A percentile compares a stretch with the other conserved stretches of the same genome.
Conservation (phyloP, 2,888 invertebrate species). For the Rhamphomyia laevipes region DNA sequence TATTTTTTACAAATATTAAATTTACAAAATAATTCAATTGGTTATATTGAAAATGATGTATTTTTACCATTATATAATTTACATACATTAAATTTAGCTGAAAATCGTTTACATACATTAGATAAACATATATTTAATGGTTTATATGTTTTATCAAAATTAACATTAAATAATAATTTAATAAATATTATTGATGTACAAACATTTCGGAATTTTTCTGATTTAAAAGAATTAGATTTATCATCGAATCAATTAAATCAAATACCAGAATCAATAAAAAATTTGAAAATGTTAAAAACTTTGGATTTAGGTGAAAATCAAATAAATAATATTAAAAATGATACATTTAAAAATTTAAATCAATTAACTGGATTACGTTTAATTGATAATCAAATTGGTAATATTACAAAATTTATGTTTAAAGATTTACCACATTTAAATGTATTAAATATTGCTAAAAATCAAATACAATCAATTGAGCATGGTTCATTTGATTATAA, state of each 20-base stretch:
- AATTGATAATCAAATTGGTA: constrained; percentile 82
- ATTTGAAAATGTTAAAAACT: constrained; percentile 71
- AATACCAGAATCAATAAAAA: constrained; percentile 73
- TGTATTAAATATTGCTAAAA: constrained; percentile 79
- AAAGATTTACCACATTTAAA: constrained; percentile 74
- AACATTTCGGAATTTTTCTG: constrained; percentile 78
- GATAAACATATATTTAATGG: constrained; percentile 74
- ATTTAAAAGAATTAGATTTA: constrained; percentile 76
- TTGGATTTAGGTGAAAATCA: constrained; percentile 88
- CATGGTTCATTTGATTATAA: constrained; percentile 74
- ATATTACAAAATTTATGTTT: constrained; percentile 73
- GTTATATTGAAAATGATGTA: constrained; percentile 78
- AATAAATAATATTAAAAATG: constrained; percentile 70
- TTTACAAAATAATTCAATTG: constrained; percentile 75
- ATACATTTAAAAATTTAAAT: constrained; percentile 72
- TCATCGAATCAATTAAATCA: constrained; percentile 73
- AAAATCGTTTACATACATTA: constrained; percentile 72
- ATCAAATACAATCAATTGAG: constrained; percentile 76
- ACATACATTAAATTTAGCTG: constrained; percentile 78
- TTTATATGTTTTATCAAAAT: constrained; percentile 67
- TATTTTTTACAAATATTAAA: constrained; percentile 77
- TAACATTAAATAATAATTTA: constrained; percentile 76
- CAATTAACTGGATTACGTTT: constrained; percentile 77
- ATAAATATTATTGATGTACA: constrained; percentile 65
- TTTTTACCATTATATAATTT: constrained; percentile 80